These are phyloP conservation scores for Heteromyza rotundicornis DNA, from an alignment of 2,888 invertebrate genomes.

Conservation along the genomic window DNA sequence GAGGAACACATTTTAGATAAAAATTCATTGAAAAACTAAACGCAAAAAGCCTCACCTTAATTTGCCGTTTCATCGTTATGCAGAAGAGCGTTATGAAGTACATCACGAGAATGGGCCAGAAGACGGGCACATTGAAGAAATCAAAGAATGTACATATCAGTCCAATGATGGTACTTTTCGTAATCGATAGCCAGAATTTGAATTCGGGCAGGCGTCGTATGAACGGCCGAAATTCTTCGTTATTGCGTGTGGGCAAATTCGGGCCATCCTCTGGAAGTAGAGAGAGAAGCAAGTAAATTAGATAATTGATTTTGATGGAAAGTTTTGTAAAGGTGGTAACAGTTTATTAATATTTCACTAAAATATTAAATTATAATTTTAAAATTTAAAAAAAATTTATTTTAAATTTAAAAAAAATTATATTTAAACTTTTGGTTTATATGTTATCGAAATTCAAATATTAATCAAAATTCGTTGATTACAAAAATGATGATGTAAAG, in stretches of 20 bases:
- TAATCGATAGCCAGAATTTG: constrained; percentile 98
- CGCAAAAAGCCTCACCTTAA: constrained; percentile 74
- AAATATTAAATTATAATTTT: too few species aligned
- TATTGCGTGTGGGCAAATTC: constrained; percentile 90
- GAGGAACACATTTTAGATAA: constrained; percentile 53
- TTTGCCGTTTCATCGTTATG: constrained; percentile 99
- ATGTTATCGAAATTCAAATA: too few species aligned
- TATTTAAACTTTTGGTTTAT: too few species aligned
- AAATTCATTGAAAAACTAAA: not conserved
- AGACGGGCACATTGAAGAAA: constrained; percentile 98
- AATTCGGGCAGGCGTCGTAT: constrained; percentile 97
- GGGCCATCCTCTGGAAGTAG: constrained; percentile 70
- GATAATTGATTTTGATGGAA: too few species aligned
- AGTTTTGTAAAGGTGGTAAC: too few species aligned
- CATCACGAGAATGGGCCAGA: constrained; percentile 99
- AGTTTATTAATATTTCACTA: too few species aligned
- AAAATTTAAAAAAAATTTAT: too few species aligned
- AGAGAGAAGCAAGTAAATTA: too few species aligned
- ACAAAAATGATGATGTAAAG: too few species aligned
- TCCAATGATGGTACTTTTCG: constrained; percentile 90
- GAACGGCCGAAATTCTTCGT: constrained; percentile 98
- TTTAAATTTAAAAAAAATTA: too few species aligned
- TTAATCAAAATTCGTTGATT: too few species aligned
- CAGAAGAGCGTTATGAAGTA: constrained; percentile 98
- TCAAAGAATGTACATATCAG: constrained; percentile 95